phyloP scores from a whole-genome alignment of 1,140 invertebrate species.

The Chironomus striatipennis region DNA sequence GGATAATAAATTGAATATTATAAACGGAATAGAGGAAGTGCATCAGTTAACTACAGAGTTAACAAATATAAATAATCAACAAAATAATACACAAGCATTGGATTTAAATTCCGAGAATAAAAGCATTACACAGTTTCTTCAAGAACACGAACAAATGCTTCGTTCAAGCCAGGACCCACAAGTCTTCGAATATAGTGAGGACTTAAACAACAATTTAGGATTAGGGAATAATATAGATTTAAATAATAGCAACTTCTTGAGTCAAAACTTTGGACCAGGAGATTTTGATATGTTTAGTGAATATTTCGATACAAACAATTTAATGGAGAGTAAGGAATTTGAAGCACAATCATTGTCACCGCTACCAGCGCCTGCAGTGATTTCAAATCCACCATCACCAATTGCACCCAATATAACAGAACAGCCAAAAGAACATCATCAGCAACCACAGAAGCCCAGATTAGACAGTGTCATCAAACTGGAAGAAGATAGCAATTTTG shows the following conservation, averaged over 20 bases:
- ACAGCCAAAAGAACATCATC: not conserved
- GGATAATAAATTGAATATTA: not conserved
- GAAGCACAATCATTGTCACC: not conserved
- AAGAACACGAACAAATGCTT: slow-evolving; percentile 19
- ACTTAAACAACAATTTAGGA: slow-evolving; percentile 10
- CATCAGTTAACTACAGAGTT: not conserved
- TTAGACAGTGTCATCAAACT: not conserved
- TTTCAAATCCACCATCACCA: not conserved
- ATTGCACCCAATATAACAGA: not conserved
- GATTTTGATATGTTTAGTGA: not conserved
- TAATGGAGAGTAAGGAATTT: not conserved
- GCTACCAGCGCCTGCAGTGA: not conserved
- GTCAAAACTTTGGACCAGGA: too few relatives aligned
- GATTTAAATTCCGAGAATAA: not conserved
- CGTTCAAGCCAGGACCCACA: not conserved
- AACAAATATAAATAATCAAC: not conserved
- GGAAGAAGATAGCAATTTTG: not conserved
- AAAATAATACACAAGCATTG: not conserved
- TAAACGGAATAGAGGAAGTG: not conserved
- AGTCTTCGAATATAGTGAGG: not conserved
- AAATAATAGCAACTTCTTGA: not conserved
- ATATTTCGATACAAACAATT: not conserved
- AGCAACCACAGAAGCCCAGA: not conserved
- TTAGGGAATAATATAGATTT: not conserved
- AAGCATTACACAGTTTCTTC: not conserved